Conservation (phyloP, 2,113 vertebrate species). For the Seriola rivoliana region DNA sequence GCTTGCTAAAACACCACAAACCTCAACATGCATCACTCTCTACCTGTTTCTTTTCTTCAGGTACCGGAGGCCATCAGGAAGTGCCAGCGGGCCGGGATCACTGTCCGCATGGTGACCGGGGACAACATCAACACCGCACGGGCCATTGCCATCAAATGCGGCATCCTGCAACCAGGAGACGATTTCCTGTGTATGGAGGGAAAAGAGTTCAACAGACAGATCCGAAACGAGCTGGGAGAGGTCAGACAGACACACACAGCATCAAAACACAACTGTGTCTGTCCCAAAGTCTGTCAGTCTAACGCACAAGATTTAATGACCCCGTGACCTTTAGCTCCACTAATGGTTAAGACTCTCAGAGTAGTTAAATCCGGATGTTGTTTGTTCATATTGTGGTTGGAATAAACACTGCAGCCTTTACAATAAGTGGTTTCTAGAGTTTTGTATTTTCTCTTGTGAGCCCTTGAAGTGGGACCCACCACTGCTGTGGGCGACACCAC, state of each 20-base stretch:
- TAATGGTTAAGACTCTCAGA: no score
- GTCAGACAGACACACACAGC: constrained; percentile 72
- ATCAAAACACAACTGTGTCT: background rate
- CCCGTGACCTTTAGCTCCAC: no score
- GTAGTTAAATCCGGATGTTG: no score
- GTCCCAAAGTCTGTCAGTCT: background rate
- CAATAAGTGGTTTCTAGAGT: no score
- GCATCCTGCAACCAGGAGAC: constrained; percentile 94
- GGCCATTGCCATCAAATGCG: constrained; percentile 95
- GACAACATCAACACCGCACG: constrained; percentile 99
- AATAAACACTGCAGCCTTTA: no score
- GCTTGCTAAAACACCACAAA: no score
- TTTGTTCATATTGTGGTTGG: no score
- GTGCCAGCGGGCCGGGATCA: constrained; percentile 97
- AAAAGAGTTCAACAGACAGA: constrained; percentile 97
- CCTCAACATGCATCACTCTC: no score
- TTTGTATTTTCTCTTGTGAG: background rate
- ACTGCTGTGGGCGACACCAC: background rate
- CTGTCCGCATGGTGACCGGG: constrained; percentile 98
- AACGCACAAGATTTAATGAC: background rate
- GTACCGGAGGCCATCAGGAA: constrained; percentile 97
- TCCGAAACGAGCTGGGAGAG: constrained; percentile 96
- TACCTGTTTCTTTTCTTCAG: constrained; percentile 69
- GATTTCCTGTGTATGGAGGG: constrained; percentile 98
- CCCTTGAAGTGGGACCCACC: background rate